A percentile compares a stretch with the other conserved stretches of the same genome.
Evolutionary conservation across 30 jellyfish, hydroid and myxozoan species (phyloP).

Genomic region (Mastigias papua): DNA sequence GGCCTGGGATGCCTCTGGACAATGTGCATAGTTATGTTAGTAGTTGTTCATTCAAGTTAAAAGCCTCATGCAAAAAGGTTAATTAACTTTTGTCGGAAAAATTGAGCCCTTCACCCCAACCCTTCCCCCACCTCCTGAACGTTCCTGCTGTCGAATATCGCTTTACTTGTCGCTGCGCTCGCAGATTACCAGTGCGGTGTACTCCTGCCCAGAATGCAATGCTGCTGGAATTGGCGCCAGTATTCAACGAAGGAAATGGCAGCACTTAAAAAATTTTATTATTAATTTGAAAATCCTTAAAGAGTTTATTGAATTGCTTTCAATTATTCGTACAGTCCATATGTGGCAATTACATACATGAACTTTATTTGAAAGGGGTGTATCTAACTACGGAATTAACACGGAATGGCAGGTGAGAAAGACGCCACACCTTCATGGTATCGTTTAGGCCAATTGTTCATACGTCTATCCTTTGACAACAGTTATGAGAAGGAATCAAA

Average conservation of each 20-base stretch:
- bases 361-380: background rate
- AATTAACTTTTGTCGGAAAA: no score
- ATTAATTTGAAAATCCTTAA: background rate
- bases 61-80: no score
- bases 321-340: background rate
- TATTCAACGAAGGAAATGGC: background rate
- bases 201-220: background rate
- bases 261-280: background rate
- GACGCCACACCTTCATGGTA: background rate
- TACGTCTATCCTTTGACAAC: no score
- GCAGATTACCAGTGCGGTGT: background rate
- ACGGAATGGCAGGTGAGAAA: conserved; percentile 19
- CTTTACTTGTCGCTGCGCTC: background rate
- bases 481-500: no score
- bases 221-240: background rate
- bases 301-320: background rate
- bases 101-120: no score
- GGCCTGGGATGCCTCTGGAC: no score
- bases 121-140: no score
- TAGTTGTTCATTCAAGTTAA: no score
- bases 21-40: no score
- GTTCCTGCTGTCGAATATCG: no score
- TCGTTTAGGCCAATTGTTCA: background rate
- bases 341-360: background rate
- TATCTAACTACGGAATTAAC: background rate